Evolutionary conservation across 2,888 invertebrate genomes (phyloP).

Genomic region (Dynastes tityus): DNA sequence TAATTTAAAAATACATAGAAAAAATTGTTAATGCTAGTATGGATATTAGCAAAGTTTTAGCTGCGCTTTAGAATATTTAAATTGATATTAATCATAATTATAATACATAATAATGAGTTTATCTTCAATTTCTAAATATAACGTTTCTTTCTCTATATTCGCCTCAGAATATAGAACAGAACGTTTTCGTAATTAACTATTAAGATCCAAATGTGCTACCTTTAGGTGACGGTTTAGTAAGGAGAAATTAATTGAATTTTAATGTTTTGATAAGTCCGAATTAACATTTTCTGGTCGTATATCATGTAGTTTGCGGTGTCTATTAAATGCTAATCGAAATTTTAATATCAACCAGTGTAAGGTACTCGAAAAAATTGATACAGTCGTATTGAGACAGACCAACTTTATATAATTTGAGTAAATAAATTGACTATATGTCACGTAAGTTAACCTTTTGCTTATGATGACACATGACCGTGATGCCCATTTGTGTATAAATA

Average conservation of each 20-base stretch:
- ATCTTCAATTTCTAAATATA: too few relatives aligned
- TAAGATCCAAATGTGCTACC: not conserved
- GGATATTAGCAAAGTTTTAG: too few relatives aligned
- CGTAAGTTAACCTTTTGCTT: conserved; percentile 19
- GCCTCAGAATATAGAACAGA: too few relatives aligned
- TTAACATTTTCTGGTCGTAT: conserved; percentile 28
- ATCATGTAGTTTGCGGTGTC: conserved; percentile 9
- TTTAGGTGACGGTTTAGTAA: not conserved
- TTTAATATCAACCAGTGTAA: conserved; percentile 13
- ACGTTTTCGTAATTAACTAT: too few relatives aligned
- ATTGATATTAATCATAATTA: too few relatives aligned
- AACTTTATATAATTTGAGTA: conserved; percentile 4
- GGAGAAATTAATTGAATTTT: conserved; percentile 18
- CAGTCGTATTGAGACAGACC: not conserved
- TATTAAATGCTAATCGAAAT: conserved; percentile 30
- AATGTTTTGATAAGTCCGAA: not conserved
- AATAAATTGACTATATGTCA: conserved; percentile 33
- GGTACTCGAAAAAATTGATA: conserved; percentile 17
- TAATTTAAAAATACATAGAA: too few relatives aligned
- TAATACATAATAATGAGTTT: too few relatives aligned
- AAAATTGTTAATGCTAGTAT: too few relatives aligned
- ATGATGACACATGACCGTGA: conserved; percentile 18
- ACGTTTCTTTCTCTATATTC: too few relatives aligned
- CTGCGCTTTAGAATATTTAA: too few relatives aligned
- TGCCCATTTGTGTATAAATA: conserved; percentile 33